Base-by-base conservation (phyloP, 2,888 invertebrate genomes). In the Dolomedes plantarius region DNA sequence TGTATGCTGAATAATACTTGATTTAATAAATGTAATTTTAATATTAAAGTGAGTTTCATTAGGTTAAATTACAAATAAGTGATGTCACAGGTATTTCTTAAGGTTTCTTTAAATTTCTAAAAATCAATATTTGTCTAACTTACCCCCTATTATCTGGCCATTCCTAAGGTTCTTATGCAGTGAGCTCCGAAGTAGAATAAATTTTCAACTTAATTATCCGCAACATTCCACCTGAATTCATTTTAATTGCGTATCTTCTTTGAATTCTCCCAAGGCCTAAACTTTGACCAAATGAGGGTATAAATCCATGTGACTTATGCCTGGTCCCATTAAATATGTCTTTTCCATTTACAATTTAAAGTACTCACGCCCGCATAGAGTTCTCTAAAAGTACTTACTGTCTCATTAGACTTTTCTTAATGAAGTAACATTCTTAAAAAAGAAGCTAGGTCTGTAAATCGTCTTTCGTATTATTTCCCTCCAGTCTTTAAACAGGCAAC, bases 351-450 rank as follows among this genome's bases (percentile, higher is more conserved):
- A 56, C 56, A 56, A 56, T 56, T 56, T 56, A 3, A 56, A 56
- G 11, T 5, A 5, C 56, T 19, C 23, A 23, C 56, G 23, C 56
- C 56, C 56, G 23, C 23, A 56, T 23, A 72, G 65, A 71, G 16
- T 64, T 69, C 77, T 16, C 82, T 46, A 36, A 72, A 77, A 73
- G 72, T 73, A 85, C 83, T 85, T 75, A 83, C 83, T 76, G 71
- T 68, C 82, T 85, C 83, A 77, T 85, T 82, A 82, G 75, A 39
- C 23, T 41, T 69, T 73, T 65, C 67, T 73, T 85, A 85, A 85
- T 85, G 83, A 85, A 85, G 83, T 73, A 85, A 67, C 71, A 29
- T 65, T 73, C 67, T 71, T 65, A 85, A 82, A 77, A 65, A 85
- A 77, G 67, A 50, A 78, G 72, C 31, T 29, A 67, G 62, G 41